Evolutionary conservation across 2,797 vertebrate species (phyloP).

Genomic region (Sebastes iracundus): DNA sequence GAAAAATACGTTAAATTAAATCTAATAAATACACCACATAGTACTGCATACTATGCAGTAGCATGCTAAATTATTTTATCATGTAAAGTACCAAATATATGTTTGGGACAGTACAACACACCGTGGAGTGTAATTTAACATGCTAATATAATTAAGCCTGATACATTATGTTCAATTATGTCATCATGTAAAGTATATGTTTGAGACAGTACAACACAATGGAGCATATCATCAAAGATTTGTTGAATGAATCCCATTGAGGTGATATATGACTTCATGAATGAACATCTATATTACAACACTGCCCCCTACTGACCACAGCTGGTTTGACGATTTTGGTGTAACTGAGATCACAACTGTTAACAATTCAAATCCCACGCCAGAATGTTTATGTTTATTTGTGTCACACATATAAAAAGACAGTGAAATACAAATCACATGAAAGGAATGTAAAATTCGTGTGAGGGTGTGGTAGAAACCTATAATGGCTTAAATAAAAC

Average conservation of each 20-base stretch:
- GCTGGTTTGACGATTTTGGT: background rate
- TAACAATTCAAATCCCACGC: constrained; percentile 30
- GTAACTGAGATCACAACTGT: constrained; percentile 1
- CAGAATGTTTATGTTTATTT: background rate
- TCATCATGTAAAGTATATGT: background rate
- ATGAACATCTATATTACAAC: constrained; percentile 57
- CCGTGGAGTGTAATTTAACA: background rate
- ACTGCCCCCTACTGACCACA: constrained; percentile 63
- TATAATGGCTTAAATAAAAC: too few species aligned
- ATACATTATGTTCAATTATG: background rate
- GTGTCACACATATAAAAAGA: too few species aligned
- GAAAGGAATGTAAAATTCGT: too few species aligned
- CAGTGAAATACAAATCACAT: too few species aligned
- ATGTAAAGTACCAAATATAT: background rate
- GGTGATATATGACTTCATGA: constrained; percentile 45
- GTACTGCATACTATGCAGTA: background rate
- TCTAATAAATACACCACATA: background rate
- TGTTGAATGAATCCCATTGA: constrained; percentile 64
- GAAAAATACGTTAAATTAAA: background rate
- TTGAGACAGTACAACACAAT: background rate
- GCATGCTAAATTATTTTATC: background rate
- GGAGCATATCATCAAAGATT: background rate
- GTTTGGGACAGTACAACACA: background rate
- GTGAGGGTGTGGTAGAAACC: too few species aligned
- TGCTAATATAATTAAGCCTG: too few species aligned